Evolutionary conservation across 2,888 invertebrate species (phyloP).

Genomic region (Pilophorus perplexus): DNA sequence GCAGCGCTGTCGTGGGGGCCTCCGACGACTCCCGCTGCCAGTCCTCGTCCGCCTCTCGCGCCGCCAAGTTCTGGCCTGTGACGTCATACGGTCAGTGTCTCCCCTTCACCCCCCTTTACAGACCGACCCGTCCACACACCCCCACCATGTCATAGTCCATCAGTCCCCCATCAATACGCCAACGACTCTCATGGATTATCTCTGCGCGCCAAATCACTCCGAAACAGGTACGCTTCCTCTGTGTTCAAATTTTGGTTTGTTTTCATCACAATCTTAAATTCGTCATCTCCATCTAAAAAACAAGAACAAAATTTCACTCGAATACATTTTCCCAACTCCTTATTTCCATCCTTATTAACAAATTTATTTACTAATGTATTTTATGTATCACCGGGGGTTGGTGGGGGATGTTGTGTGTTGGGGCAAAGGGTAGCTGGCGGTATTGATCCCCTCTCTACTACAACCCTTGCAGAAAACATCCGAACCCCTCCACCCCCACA

Average conservation of each 20-base stretch:
- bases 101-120: neutral
- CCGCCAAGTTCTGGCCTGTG: constrained; percentile 13
- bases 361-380: constrained; percentile 19
- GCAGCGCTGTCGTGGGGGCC: neutral
- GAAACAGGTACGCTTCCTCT: neutral
- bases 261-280: neutral
- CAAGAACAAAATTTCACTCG: neutral
- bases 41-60: constrained; percentile 26
- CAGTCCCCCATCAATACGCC: constrained; percentile 1
- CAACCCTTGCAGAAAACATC: constrained; percentile 43
- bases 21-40: constrained; percentile 2
- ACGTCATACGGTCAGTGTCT: constrained; percentile 3
- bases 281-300: neutral
- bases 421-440: constrained; percentile 38
- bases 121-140: neutral
- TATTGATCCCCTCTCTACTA: constrained; percentile 41
- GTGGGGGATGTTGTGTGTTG: constrained; percentile 17
- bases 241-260: neutral
- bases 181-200: constrained; percentile 23
- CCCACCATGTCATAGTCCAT: neutral
- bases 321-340: neutral
- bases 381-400: constrained; percentile 21
- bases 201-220: neutral
- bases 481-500: constrained; percentile 18
- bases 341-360: neutral